phyloP scores from a whole-genome alignment of 2,797 vertebrate species.

The Microctenopoma lineatum region DNA sequence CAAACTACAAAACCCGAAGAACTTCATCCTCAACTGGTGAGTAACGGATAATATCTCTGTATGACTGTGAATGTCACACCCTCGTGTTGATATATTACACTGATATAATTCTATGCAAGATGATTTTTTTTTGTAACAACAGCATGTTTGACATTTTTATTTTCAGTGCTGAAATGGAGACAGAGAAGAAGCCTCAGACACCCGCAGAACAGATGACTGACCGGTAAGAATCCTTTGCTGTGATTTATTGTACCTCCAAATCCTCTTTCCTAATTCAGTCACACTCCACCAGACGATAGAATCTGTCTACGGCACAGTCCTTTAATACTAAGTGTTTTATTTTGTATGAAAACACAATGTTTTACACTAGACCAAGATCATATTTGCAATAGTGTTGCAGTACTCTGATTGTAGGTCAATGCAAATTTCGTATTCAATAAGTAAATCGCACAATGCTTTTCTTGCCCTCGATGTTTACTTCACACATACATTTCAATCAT shows the following conservation, averaged over 20 bases:
- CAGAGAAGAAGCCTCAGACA: constrained; percentile 50
- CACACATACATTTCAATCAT: not conserved
- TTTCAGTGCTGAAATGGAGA: constrained; percentile 69
- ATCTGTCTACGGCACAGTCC: not conserved
- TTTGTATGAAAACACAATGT: not conserved
- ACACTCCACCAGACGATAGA: not conserved
- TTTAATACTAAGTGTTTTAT: not conserved
- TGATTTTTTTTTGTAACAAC: not conserved
- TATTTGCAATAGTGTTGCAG: constrained; percentile 3
- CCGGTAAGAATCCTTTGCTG: constrained; percentile 59
- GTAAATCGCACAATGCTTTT: too few species aligned
- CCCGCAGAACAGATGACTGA: constrained; percentile 51
- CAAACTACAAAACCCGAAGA: not conserved
- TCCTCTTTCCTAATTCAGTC: not conserved
- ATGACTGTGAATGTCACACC: not conserved
- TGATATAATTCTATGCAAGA: not conserved
- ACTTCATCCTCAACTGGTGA: constrained; percentile 57
- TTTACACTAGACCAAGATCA: not conserved
- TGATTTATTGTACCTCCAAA: constrained; percentile 26
- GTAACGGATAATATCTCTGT: constrained; percentile 10
- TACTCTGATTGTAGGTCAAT: not conserved
- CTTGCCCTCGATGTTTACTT: not conserved
- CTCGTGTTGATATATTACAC: not conserved
- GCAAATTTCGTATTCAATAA: not conserved
- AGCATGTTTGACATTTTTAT: constrained; percentile 10